Conservation (phyloP, 2,113 vertebrate genomes). For the Empidonax traillii region DNA sequence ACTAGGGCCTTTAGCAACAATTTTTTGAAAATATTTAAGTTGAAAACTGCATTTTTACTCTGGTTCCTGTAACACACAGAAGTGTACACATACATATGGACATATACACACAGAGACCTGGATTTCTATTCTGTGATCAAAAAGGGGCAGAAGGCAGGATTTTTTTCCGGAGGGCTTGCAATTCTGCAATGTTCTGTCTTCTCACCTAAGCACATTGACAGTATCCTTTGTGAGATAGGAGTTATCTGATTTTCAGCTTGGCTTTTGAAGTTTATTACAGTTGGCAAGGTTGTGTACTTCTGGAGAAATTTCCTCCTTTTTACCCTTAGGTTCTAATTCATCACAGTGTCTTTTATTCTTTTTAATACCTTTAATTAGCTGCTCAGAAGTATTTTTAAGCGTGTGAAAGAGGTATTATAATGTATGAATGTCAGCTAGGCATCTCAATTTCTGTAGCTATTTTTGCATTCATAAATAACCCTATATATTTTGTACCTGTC, state of each 20-base stretch:
- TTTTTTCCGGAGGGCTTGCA: not conserved
- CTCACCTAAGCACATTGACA: not conserved
- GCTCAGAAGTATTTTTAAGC: not conserved
- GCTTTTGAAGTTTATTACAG: slow-evolving; percentile 30
- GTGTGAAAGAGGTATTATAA: not conserved
- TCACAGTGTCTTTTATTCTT: not conserved
- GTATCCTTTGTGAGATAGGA: not conserved
- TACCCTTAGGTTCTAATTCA: slow-evolving; percentile 8
- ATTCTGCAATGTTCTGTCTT: not conserved
- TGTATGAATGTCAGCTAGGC: not conserved
- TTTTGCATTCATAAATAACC: not conserved
- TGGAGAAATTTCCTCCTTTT: not conserved
- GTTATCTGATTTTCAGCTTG: not conserved
- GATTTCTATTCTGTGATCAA: not conserved
- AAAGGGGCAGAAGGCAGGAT: not conserved
- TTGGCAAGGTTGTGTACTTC: not conserved
- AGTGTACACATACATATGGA: not conserved
- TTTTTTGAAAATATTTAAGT: not conserved
- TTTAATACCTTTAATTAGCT: slow-evolving; percentile 37
- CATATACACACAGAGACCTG: not conserved
- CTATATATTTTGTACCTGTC: not conserved
- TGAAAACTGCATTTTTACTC: not conserved
- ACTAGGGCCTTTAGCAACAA: not conserved
- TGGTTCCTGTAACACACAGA: not conserved
- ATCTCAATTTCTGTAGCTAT: not conserved